Percentiles rank a stretch among this genome's conserved stretches.
Conservation (phyloP, 2,113 vertebrate species). For the Nibea coibor region DNA sequence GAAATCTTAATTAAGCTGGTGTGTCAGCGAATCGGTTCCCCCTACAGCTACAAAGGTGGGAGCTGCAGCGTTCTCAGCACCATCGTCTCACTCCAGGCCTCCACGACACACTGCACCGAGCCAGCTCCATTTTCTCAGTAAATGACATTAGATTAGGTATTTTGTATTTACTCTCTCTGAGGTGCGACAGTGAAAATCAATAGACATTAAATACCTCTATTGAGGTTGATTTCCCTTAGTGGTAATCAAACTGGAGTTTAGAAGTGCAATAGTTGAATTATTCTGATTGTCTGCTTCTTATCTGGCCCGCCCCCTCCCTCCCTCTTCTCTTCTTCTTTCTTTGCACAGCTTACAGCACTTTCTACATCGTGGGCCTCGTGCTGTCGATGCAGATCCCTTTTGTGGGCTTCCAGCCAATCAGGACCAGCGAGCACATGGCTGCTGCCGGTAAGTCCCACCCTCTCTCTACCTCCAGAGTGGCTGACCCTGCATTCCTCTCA, state of each 20-base stretch:
- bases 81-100: conserved; percentile 37
- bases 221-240: conserved; percentile 47
- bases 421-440: conserved; percentile 98
- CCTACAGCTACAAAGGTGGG: conserved; percentile 53
- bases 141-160: conserved; percentile 65
- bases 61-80: conserved; percentile 44
- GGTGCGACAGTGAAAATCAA: conserved; percentile 63
- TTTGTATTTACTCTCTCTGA: conserved; percentile 69
- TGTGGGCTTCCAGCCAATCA: conserved; percentile 97
- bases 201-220: conserved; percentile 59
- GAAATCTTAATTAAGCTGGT: conserved; percentile 77
- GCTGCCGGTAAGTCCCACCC: conserved; percentile 89
- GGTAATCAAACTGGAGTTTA: conserved; percentile 16
- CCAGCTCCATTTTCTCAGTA: conserved; percentile 63
- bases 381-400: conserved; percentile 98
- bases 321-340: not conserved
- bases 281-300: conserved; percentile 21
- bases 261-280: not conserved
- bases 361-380: conserved; percentile 97
- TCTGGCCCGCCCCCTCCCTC: not conserved
- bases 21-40: conserved; percentile 55
- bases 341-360: conserved; percentile 94
- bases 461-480: not conserved
- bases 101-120: conserved; percentile 7
- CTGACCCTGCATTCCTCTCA: not conserved